Conservation (phyloP, 2,888 invertebrate genomes). For the Melitaea athalia region DNA sequence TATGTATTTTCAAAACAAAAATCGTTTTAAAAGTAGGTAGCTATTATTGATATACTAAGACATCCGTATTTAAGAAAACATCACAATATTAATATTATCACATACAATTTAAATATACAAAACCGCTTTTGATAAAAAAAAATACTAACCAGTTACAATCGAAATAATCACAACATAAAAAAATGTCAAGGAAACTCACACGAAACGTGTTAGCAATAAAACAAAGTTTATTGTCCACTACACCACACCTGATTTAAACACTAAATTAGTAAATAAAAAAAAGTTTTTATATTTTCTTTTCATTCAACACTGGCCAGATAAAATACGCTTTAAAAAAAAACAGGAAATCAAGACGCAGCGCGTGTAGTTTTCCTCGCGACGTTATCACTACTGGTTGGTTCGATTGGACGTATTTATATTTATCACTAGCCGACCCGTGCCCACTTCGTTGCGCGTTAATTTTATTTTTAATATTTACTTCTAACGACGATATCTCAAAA, state of each 20-base stretch:
- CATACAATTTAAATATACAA: not conserved
- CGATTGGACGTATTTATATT: slow-evolving; percentile 35
- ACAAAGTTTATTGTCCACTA: slow-evolving; percentile 8
- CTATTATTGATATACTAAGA: too few relatives aligned
- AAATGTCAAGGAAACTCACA: slow-evolving; percentile 26
- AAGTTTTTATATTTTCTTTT: too few relatives aligned
- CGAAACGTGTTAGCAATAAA: slow-evolving; percentile 7
- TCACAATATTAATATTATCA: not conserved
- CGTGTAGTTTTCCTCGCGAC: slow-evolving; percentile 18
- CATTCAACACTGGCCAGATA: not conserved
- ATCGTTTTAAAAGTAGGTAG: too few relatives aligned
- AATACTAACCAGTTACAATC: not conserved
- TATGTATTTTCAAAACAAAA: too few relatives aligned
- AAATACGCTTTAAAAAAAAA: not conserved
- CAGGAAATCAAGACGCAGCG: not conserved
- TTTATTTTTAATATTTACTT: too few relatives aligned
- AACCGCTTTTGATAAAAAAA: not conserved
- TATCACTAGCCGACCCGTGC: too few relatives aligned
- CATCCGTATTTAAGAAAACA: too few relatives aligned
- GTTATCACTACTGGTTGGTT: slow-evolving; percentile 36
- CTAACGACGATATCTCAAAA: too few relatives aligned
- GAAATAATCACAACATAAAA: not conserved
- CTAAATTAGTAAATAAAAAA: not conserved
- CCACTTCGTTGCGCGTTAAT: too few relatives aligned
- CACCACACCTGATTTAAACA: not conserved